A percentile compares a stretch with the other conserved stretches of the same genome.
phyloP scores from a whole-genome alignment of 2,888 invertebrate genomes.

The Nomada fabriciana region DNA sequence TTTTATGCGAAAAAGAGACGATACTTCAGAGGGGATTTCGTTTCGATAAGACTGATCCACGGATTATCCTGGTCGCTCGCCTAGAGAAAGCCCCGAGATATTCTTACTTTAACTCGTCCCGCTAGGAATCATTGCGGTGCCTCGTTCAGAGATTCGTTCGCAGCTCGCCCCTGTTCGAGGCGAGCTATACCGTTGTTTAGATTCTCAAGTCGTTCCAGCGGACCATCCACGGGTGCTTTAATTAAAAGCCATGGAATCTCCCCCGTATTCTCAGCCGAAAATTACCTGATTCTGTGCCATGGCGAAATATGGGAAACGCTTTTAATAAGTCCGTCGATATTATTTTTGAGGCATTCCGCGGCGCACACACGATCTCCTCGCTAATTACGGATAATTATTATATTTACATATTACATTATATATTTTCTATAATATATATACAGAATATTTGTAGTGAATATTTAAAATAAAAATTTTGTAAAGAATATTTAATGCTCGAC shows the following conservation, averaged over 20 bases:
- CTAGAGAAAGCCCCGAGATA: slow-evolving; percentile 53
- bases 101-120: slow-evolving; percentile 78
- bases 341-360: slow-evolving; percentile 5
- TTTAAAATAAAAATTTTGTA: too few relatives aligned
- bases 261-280: slow-evolving; percentile 1
- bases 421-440: too few relatives aligned
- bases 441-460: too few relatives aligned
- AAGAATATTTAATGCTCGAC: neutral
- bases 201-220: slow-evolving; percentile 41
- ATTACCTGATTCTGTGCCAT: neutral
- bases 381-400: slow-evolving; percentile 9
- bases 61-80: slow-evolving; percentile 72
- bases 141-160: slow-evolving; percentile 74
- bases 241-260: slow-evolving; percentile 69
- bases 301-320: slow-evolving; percentile 38
- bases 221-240: slow-evolving; percentile 62
- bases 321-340: slow-evolving; percentile 43
- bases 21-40: slow-evolving; percentile 64
- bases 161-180: slow-evolving; percentile 48
- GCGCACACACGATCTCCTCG: neutral
- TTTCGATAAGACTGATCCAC: slow-evolving; percentile 63
- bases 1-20: slow-evolving; percentile 49
- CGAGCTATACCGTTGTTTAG: slow-evolving; percentile 47
- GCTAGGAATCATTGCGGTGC: slow-evolving; percentile 70
- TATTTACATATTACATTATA: too few relatives aligned